These are phyloP conservation scores for Spilarctia lutea DNA, from an alignment of 2,888 invertebrate species.

Conservation along the genomic window DNA sequence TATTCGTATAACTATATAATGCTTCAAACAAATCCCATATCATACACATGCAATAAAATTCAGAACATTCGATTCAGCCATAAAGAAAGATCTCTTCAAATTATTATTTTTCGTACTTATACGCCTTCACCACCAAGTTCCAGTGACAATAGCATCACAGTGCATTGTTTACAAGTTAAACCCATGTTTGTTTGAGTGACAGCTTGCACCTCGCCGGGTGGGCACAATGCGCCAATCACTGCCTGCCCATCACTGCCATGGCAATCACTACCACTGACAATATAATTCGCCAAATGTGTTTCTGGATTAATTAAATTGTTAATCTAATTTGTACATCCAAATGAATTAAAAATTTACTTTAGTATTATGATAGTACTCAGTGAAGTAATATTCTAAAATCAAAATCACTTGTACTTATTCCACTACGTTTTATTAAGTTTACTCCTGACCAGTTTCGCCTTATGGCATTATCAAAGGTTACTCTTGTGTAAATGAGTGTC, in stretches of 20 bases:
- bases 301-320: constrained; percentile 6
- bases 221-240: constrained; percentile 64
- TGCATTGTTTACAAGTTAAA: constrained; percentile 76
- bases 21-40: not conserved
- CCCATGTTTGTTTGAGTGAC: constrained; percentile 78
- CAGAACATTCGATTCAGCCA: too few species aligned
- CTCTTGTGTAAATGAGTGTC: too few species aligned
- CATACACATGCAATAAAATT: not conserved
- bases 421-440: too few species aligned
- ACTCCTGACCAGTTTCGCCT: too few species aligned
- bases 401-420: too few species aligned
- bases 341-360: not conserved
- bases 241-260: constrained; percentile 50
- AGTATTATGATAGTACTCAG: not conserved
- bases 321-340: constrained; percentile 1
- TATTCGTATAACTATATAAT: not conserved
- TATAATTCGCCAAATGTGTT: constrained; percentile 18
- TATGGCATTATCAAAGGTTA: too few species aligned
- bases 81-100: not conserved
- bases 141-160: constrained; percentile 64
- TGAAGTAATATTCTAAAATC: too few species aligned
- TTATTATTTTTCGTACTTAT: constrained; percentile 31
- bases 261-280: constrained; percentile 17
- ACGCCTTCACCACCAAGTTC: constrained; percentile 4
- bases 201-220: constrained; percentile 63